Conservation (phyloP, 2,797 vertebrate species). For the Melanotaenia pygmaea region DNA sequence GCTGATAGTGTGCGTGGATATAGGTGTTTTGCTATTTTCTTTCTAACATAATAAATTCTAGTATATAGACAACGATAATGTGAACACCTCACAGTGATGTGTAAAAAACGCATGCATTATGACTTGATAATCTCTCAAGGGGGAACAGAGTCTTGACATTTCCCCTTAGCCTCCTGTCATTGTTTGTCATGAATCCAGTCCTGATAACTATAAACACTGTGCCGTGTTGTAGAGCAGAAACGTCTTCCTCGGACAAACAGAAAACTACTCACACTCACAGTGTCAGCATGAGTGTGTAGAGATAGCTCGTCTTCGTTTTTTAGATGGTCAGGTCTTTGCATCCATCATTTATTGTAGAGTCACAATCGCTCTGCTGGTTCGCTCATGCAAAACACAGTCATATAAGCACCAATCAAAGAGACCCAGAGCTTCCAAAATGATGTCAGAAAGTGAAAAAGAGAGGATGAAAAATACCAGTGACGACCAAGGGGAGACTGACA, state of each 20-base stretch:
- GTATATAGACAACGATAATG: constrained; percentile 79
- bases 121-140: constrained; percentile 76
- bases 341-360: constrained; percentile 51
- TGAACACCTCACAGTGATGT: constrained; percentile 82
- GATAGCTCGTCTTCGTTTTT: constrained; percentile 69
- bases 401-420: constrained; percentile 72
- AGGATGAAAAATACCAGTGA: constrained; percentile 60
- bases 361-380: constrained; percentile 59
- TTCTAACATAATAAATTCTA: constrained; percentile 77
- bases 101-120: constrained; percentile 81
- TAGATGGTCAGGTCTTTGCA: constrained; percentile 69
- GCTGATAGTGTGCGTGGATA: constrained; percentile 71
- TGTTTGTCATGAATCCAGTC: constrained; percentile 72
- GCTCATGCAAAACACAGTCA: constrained; percentile 65
- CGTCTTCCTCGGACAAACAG: constrained; percentile 80
- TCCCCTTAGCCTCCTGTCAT: constrained; percentile 68
- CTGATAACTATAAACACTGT: constrained; percentile 80
- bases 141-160: constrained; percentile 69
- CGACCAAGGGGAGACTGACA: constrained; percentile 55
- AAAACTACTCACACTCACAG: constrained; percentile 74
- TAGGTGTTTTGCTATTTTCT: constrained; percentile 77
- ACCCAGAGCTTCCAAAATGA: constrained; percentile 83
- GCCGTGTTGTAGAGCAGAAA: constrained; percentile 80
- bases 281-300: constrained; percentile 76
- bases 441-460: constrained; percentile 68